Evolutionary conservation across 2,113 vertebrate genomes (phyloP).

Genomic region (Ciconia stormi): DNA sequence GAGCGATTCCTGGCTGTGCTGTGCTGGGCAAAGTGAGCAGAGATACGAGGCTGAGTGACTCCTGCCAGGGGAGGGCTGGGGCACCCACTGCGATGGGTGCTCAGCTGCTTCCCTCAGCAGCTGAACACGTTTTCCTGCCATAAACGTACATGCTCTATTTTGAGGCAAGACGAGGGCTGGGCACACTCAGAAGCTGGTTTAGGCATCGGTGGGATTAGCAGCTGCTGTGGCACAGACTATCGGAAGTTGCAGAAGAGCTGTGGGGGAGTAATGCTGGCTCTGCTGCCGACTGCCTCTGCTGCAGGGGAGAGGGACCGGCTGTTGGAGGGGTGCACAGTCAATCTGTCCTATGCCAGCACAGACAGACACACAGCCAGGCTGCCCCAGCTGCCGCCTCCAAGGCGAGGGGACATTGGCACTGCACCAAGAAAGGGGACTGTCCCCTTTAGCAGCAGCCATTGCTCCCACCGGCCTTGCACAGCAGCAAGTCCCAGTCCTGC

Average conservation of each 20-base stretch:
- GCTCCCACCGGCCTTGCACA: background rate
- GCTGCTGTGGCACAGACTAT: background rate
- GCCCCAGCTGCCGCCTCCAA: background rate
- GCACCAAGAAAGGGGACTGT: background rate
- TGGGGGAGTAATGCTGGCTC: background rate
- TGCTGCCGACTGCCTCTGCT: background rate
- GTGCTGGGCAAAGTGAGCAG: background rate
- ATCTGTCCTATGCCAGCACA: background rate
- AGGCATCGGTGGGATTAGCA: background rate
- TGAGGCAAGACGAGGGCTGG: background rate
- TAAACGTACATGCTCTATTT: background rate
- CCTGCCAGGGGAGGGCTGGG: background rate
- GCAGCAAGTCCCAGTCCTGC: background rate
- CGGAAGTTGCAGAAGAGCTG: background rate
- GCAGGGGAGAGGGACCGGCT: background rate
- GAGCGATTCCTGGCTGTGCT: background rate
- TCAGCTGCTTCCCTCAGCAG: background rate
- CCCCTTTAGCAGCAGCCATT: background rate
- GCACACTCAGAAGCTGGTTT: background rate
- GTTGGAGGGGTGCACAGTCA: background rate
- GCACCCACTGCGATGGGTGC: background rate
- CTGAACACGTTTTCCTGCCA: background rate
- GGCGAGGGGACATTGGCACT: background rate
- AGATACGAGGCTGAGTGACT: fast-evolving
- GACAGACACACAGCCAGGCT: background rate